Conservation (phyloP, 2,888 invertebrate species). For the Nomada goodeniana region DNA sequence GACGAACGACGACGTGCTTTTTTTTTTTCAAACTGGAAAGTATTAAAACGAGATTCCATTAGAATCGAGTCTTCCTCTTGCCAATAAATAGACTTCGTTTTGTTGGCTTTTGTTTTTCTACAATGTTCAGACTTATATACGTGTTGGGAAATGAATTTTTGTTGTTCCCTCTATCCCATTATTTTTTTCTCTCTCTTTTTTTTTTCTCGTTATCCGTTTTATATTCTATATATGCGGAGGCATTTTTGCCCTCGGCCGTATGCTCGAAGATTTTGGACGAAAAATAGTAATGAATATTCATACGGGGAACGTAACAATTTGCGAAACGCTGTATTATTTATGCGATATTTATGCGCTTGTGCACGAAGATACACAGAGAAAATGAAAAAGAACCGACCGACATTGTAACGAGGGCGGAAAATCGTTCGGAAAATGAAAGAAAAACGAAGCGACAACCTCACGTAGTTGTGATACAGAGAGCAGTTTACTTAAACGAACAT, state of each 20-base stretch:
- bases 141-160: constrained; percentile 18
- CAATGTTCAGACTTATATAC: not conserved
- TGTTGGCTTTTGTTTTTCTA: not conserved
- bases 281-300: no score
- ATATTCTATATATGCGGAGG: constrained; percentile 19
- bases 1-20: constrained; percentile 6
- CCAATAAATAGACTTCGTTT: constrained; percentile 7
- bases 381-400: not conserved
- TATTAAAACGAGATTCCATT: constrained; percentile 11
- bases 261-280: no score
- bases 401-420: constrained; percentile 3
- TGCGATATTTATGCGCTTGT: constrained; percentile 52
- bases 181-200: constrained; percentile 8
- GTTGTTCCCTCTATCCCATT: constrained; percentile 4
- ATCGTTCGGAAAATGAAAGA: not conserved
- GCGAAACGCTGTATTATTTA: constrained; percentile 36
- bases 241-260: no score
- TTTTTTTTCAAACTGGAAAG: not conserved
- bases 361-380: not conserved
- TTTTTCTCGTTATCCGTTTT: constrained; percentile 48
- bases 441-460: constrained; percentile 10
- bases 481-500: constrained; percentile 49
- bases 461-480: constrained; percentile 62
- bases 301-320: not conserved
- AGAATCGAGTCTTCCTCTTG: constrained; percentile 41